A percentile compares a stretch with the other conserved stretches of the same genome.
Conservation (phyloP, 2,113 vertebrate species). For the Rhinopithecus roxellana region DNA sequence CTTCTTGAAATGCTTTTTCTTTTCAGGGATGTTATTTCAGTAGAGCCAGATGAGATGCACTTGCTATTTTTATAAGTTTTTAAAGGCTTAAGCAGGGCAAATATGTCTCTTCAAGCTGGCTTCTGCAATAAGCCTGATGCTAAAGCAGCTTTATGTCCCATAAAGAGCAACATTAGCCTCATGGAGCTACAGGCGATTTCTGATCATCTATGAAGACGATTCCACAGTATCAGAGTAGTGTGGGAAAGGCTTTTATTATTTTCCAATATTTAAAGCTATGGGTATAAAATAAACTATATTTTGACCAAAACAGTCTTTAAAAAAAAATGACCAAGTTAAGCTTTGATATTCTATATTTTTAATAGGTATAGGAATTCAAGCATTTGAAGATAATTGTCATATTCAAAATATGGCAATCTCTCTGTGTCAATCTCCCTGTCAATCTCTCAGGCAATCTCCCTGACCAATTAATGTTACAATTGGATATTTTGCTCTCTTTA, state of each 20-base stretch:
- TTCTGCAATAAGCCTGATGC: slow-evolving; percentile 71
- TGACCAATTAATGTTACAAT: not conserved
- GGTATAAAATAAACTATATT: slow-evolving; percentile 1
- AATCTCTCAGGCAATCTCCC: too few relatives aligned
- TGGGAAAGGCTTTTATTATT: slow-evolving; percentile 43
- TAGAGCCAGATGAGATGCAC: slow-evolving; percentile 72
- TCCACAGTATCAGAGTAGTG: slow-evolving; percentile 18
- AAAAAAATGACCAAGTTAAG: not conserved
- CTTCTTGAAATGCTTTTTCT: slow-evolving; percentile 64
- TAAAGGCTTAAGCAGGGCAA: slow-evolving; percentile 79
- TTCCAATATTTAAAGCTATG: slow-evolving; percentile 39
- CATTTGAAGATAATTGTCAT: not conserved
- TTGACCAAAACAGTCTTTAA: slow-evolving; percentile 22
- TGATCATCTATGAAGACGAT: slow-evolving; percentile 51
- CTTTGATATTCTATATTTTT: not conserved
- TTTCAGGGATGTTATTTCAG: slow-evolving; percentile 74
- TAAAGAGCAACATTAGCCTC: slow-evolving; percentile 70
- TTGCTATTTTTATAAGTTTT: slow-evolving; percentile 79
- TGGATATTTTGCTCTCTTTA: not conserved
- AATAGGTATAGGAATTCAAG: not conserved
- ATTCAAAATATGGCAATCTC: not conserved
- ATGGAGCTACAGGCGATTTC: slow-evolving; percentile 51
- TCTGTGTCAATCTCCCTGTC: not conserved
- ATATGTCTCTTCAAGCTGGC: slow-evolving; percentile 76
- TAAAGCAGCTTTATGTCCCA: slow-evolving; percentile 72